Evolutionary conservation across 2,888 invertebrate genomes (phyloP).

Genomic region (Antheraea assamensis): DNA sequence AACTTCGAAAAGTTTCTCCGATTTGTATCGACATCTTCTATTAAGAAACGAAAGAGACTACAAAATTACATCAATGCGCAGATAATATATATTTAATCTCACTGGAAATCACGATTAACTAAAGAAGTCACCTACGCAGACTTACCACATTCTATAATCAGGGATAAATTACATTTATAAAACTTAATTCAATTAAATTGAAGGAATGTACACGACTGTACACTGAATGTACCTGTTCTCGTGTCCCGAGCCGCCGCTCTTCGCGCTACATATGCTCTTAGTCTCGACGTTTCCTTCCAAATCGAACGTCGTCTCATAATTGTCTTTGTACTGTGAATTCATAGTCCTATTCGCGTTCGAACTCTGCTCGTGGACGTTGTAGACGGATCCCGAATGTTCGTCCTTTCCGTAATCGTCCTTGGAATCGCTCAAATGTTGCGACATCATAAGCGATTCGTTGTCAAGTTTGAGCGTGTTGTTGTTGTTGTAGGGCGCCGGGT

Average conservation of each 20-base stretch:
- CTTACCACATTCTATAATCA: not conserved
- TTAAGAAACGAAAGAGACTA: not conserved
- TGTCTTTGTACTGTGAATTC: constrained; percentile 84
- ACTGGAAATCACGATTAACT: not conserved
- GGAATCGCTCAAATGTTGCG: constrained; percentile 67
- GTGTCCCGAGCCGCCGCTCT: constrained; percentile 89
- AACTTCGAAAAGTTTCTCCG: not conserved
- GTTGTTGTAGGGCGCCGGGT: constrained; percentile 69
- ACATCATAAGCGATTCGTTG: constrained; percentile 73
- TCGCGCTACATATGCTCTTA: constrained; percentile 92
- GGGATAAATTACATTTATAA: not conserved
- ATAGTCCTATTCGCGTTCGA: constrained; percentile 54
- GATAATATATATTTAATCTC: not conserved
- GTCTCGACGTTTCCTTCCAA: constrained; percentile 96
- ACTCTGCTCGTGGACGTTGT: constrained; percentile 66
- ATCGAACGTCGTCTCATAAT: constrained; percentile 93
- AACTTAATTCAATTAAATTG: not conserved
- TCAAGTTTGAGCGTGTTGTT: constrained; percentile 78
- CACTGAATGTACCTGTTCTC: constrained; percentile 86
- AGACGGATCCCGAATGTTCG: constrained; percentile 63
- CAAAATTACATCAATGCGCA: not conserved
- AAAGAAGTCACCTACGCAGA: not conserved
- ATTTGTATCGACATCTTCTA: not conserved
- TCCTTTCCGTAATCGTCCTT: constrained; percentile 69
- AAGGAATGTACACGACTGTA: not conserved